Evolutionary conservation across 1,140 invertebrate species (phyloP).

Genomic region (Drosophila tropicalis): DNA sequence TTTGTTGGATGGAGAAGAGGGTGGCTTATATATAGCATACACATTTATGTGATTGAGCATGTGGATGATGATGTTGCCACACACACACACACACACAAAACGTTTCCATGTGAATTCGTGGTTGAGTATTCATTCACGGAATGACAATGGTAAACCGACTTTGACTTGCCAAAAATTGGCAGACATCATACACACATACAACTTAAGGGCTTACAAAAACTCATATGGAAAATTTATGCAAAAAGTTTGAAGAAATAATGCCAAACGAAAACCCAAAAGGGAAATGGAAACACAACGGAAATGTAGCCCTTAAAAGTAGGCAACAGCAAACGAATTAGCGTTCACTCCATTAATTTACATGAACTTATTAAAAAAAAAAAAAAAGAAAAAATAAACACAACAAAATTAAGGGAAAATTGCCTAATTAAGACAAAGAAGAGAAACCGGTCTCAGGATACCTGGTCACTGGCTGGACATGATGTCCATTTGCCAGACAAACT

Average conservation of each 20-base stretch:
- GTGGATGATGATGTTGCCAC: neutral
- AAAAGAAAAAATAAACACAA: neutral
- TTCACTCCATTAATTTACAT: constrained; percentile 5
- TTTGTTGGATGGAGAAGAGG: constrained; percentile 24
- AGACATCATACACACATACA: constrained; percentile 28
- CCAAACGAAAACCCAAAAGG: neutral
- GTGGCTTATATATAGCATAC: constrained; percentile 3
- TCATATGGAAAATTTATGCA: constrained; percentile 62
- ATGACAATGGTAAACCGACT: constrained; percentile 69
- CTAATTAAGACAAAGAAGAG: constrained; percentile 1
- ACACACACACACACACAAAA: constrained; percentile 21
- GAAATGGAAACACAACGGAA: constrained; percentile 36
- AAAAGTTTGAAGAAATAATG: constrained; percentile 53
- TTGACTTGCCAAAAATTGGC: constrained; percentile 60
- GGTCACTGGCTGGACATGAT: neutral
- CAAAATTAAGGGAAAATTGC: neutral
- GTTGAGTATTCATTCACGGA: constrained; percentile 74
- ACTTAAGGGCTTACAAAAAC: constrained; percentile 46
- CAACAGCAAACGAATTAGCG: constrained; percentile 4
- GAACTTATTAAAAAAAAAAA: neutral
- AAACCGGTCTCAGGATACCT: constrained; percentile 2
- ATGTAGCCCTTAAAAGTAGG: constrained; percentile 27
- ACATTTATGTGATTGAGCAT: constrained; percentile 3
- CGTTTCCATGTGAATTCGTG: constrained; percentile 64
- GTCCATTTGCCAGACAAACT: neutral